Conservation (phyloP, 2,113 vertebrate species). For the Trinectes maculatus region DNA sequence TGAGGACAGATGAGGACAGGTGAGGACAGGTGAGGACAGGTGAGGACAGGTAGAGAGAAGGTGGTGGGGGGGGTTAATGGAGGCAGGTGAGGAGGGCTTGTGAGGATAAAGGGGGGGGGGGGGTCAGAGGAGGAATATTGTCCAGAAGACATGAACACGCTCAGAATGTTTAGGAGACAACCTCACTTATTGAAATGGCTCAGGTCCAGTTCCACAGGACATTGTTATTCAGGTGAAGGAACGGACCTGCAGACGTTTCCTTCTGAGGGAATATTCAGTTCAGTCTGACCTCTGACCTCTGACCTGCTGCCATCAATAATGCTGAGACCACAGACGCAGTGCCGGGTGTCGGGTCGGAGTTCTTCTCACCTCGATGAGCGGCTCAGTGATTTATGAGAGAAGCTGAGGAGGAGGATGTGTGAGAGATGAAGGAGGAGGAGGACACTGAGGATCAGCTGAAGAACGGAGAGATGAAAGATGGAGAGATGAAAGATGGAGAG, state of each 20-base stretch:
- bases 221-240: slow-evolving; percentile 42
- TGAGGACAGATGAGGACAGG: no score
- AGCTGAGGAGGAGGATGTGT: not conserved
- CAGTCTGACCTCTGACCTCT: no score
- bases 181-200: slow-evolving; percentile 45
- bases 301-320: no score
- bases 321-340: no score
- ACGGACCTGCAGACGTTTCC: no score
- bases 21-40: no score
- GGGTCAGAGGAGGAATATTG: not conserved
- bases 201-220: slow-evolving; percentile 23
- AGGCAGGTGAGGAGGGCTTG: no score
- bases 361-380: not conserved
- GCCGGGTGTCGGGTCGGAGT: no score
- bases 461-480: not conserved
- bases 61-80: no score
- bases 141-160: slow-evolving; percentile 1
- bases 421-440: not conserved
- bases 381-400: slow-evolving; percentile 7
- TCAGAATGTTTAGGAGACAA: slow-evolving; percentile 36
- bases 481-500: slow-evolving; percentile 6
- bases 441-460: not conserved
- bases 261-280: no score
- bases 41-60: no score
- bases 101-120: no score